Evolutionary conservation across 2,888 invertebrate species (phyloP).

Genomic region (Bibio marci): DNA sequence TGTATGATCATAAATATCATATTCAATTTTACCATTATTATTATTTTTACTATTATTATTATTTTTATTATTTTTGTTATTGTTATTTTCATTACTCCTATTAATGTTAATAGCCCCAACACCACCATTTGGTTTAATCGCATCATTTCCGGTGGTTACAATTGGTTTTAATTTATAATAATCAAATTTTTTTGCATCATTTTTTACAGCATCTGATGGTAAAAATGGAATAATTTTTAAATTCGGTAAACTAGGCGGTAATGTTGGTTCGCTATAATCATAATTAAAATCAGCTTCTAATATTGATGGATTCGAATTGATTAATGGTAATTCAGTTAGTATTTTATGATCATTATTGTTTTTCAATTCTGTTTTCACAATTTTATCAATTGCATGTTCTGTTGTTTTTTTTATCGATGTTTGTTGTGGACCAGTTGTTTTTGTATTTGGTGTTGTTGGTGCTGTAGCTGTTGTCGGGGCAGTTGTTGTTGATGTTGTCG

Average conservation of each 20-base stretch:
- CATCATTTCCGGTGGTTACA: constrained; percentile 13
- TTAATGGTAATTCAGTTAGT: constrained; percentile 13
- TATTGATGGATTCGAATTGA: constrained; percentile 25
- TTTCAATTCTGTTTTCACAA: constrained; percentile 11
- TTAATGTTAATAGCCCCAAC: constrained; percentile 9
- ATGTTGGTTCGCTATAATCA: constrained; percentile 50
- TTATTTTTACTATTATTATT: neutral
- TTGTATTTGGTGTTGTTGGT: neutral
- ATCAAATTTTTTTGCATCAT: constrained; percentile 22
- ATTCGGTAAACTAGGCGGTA: constrained; percentile 71
- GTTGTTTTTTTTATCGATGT: neutral
- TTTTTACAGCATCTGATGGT: constrained; percentile 60
- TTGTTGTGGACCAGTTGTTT: neutral
- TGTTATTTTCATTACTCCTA: constrained; percentile 9
- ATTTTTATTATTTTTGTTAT: neutral
- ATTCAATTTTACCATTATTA: neutral
- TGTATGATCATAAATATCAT: constrained; percentile 5
- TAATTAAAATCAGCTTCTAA: constrained; percentile 44
- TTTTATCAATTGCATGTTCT: neutral
- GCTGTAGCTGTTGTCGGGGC: neutral
- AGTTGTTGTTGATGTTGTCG: neutral
- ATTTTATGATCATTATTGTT: constrained; percentile 32
- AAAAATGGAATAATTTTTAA: constrained; percentile 76
- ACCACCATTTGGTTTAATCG: constrained; percentile 1
- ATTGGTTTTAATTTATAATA: constrained; percentile 28